Base-by-base conservation (phyloP, 2,888 invertebrate genomes). In the Ormyrus thymus region DNA sequence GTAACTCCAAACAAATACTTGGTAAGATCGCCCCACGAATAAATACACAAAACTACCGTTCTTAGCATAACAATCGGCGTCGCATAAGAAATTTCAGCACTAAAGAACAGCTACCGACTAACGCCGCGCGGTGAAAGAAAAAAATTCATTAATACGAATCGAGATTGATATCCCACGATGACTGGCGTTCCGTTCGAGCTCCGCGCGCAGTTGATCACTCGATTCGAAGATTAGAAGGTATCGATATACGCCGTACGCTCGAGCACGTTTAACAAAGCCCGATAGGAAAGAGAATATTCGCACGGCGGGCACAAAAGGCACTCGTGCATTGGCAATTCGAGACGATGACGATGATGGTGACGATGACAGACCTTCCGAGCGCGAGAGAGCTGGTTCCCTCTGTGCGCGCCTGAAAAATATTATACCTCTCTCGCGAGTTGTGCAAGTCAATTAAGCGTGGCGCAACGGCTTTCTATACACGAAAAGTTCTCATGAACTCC, bases 171-270 rank as follows among this genome's bases (percentile, higher is more conserved):
- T 69, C 58, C 69, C 46, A 78, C 56, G 78, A 78, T 78, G 78
- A 78, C 62, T 74, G 64, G 73, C 62, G 56, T 65, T 59, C 43
- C 61, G 48, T 78, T 58, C 56, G 62, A 43, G 11, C 68, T 56
- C 50, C 6, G 29, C 66, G 61, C 29, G 29, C 29, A 29, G 15
- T 55, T 61, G 68, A 78, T 78, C 78, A 48, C 50, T 78, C 50
- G 78, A 78, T 78, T 64, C 66, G 62, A 29, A 69, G 68, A 74
- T 78, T 77, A 77, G 77, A 72, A 77, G 77, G 56, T 68, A 78
- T 74, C 73, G 78, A 78, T 74, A 74, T n/a, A n/a, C n/a, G n/a
- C n/a, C 13, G 13, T 65, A 55, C 68, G 45, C 46, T 43, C 55
- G 8, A 61, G 48, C 29, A 51, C 55, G 56, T 50, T 11, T 11